Conservation (phyloP, 2,888 invertebrate genomes). For the Malthinus flaveolus region DNA sequence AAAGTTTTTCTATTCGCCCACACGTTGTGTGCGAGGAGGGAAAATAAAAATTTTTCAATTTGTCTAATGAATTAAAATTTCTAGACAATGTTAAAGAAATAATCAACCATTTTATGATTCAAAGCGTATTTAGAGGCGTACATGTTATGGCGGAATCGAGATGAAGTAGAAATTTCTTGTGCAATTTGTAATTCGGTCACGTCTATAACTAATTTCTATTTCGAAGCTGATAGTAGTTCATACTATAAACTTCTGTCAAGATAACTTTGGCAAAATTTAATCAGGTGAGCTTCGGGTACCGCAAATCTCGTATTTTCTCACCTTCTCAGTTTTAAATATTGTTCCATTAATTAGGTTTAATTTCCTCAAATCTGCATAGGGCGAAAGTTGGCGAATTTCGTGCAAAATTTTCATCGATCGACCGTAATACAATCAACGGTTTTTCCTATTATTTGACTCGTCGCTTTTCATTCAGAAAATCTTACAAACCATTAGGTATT, state of each 20-base stretch:
- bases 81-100: constrained; percentile 1
- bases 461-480: no score
- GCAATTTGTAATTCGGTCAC: constrained; percentile 9
- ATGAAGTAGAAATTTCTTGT: background rate
- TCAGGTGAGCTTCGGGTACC: constrained; percentile 8
- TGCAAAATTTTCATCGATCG: no score
- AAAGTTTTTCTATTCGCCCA: no score
- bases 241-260: constrained; percentile 13
- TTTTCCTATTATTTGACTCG: no score
- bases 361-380: background rate
- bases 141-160: background rate
- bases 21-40: no score
- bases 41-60: constrained; percentile 3
- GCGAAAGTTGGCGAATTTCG: no score
- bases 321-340: constrained; percentile 7
- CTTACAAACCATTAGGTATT: no score
- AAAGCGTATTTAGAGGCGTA: constrained; percentile 1
- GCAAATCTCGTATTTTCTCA: constrained; percentile 12
- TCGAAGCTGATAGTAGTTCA: constrained; percentile 10
- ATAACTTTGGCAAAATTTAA: constrained; percentile 9
- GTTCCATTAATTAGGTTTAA: constrained; percentile 4
- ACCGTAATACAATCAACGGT: no score
- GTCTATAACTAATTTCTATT: constrained; percentile 10
- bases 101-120: constrained; percentile 4
- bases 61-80: background rate